Percentiles rank a stretch among this genome's conserved stretches.
These are phyloP conservation scores for Xestoiulus laeticollis DNA, from an alignment of 2,888 invertebrate species.

Conservation along the genomic window DNA sequence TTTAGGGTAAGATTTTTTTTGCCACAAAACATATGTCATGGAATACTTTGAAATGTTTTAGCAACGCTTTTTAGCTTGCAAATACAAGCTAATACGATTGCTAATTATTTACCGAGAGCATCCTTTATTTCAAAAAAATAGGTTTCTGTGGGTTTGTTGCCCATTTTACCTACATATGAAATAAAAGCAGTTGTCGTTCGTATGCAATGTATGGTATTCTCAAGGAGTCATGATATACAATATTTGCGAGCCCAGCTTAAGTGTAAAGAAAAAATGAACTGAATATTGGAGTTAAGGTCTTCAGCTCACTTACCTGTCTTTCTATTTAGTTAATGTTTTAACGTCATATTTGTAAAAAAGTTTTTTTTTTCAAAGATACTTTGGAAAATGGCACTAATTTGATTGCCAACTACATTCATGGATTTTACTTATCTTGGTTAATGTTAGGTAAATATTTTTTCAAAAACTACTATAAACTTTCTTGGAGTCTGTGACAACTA, in stretches of 20 bases:
- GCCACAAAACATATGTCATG: background rate
- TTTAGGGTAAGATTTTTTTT: background rate
- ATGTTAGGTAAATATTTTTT: too few relatives aligned
- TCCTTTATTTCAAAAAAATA: background rate
- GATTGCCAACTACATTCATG: too few relatives aligned
- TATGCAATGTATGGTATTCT: background rate
- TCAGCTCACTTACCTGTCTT: too few relatives aligned
- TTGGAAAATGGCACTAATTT: too few relatives aligned
- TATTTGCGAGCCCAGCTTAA: background rate
- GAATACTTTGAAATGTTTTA: background rate
- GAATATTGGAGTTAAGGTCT: too few relatives aligned
- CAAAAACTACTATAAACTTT: background rate
- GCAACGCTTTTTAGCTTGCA: background rate
- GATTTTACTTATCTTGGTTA: too few relatives aligned
- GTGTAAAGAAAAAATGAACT: background rate
- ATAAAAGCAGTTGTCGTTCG: background rate
- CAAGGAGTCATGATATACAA: background rate
- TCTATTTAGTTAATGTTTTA: too few relatives aligned
- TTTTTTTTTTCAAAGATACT: too few relatives aligned
- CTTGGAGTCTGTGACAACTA: background rate
- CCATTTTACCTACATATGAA: background rate
- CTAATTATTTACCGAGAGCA: background rate
- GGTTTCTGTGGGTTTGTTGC: background rate
- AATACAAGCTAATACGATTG: background rate
- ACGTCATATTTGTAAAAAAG: too few relatives aligned